These are phyloP conservation scores for Lasioglossum oenotherae DNA, from an alignment of 2,888 invertebrate species.

Conservation along the genomic window DNA sequence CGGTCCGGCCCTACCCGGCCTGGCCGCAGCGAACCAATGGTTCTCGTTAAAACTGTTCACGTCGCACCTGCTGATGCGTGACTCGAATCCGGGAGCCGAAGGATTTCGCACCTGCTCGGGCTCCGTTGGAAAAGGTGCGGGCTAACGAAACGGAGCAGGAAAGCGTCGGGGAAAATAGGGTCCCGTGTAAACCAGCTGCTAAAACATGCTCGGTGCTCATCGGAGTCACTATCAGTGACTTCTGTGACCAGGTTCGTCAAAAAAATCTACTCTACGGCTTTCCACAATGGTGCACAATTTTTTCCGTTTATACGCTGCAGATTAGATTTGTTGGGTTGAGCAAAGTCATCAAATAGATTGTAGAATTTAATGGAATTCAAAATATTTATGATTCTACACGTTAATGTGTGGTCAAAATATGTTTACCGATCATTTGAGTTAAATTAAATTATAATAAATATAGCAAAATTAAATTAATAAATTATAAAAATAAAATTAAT, in stretches of 20 bases:
- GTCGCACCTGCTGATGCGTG: slow-evolving; percentile 59
- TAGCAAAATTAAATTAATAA: too few species aligned
- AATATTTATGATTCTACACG: too few species aligned
- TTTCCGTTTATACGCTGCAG: background rate
- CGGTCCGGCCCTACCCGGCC: too few species aligned
- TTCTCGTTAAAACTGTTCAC: slow-evolving; percentile 39
- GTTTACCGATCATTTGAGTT: too few species aligned
- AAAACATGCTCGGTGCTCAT: background rate
- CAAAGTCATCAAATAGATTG: too few species aligned
- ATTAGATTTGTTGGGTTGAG: too few species aligned
- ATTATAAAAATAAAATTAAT: too few species aligned
- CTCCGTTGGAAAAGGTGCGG: slow-evolving; percentile 15
- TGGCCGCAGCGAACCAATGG: slow-evolving; percentile 2
- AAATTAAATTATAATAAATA: too few species aligned
- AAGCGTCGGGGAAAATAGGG: background rate
- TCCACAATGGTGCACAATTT: too few species aligned
- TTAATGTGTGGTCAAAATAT: too few species aligned
- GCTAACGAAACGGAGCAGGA: background rate
- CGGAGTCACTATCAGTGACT: background rate
- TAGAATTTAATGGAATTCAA: too few species aligned
- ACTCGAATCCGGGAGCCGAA: slow-evolving; percentile 51
- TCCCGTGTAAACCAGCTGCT: slow-evolving; percentile 36
- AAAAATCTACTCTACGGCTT: background rate
- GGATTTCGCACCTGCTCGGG: slow-evolving; percentile 61
- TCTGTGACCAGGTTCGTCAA: background rate